A percentile compares a stretch with the other conserved stretches of the same genome.
These are phyloP conservation scores for Eurystomus glaucurus DNA, from an alignment of 2,797 vertebrate genomes.

Conservation along the genomic window DNA sequence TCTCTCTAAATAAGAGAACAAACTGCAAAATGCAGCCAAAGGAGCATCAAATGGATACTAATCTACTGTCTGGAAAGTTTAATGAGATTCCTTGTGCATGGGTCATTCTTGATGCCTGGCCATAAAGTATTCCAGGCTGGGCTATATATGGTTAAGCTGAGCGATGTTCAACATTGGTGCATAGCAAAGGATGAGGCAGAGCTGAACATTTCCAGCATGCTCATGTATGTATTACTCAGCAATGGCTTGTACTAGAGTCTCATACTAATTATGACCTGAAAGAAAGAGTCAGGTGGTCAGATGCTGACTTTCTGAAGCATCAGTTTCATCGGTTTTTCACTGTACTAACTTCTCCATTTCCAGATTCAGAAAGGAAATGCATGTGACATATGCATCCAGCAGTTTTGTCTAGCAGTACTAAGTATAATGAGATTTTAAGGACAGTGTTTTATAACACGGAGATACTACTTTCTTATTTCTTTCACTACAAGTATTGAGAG, in stretches of 20 bases:
- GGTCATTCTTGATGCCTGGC: not conserved
- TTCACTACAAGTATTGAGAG: not conserved
- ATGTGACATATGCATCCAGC: not conserved
- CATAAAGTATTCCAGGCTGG: not conserved
- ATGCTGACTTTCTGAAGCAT: not conserved
- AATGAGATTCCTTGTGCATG: not conserved
- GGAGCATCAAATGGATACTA: not conserved
- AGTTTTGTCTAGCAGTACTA: not conserved
- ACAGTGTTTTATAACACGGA: not conserved
- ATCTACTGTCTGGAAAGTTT: not conserved
- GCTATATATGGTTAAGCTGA: not conserved
- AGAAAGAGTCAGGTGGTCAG: not conserved
- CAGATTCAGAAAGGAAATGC: not conserved
- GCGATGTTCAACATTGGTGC: fast-evolving
- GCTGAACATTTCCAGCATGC: not conserved
- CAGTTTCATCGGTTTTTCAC: not conserved
- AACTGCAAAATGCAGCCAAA: not conserved
- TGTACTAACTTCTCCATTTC: not conserved
- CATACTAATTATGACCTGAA: not conserved
- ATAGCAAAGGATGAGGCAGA: constrained; percentile 4
- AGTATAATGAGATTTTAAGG: not conserved
- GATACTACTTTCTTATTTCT: not conserved
- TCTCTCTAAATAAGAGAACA: not conserved
- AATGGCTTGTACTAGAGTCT: not conserved
- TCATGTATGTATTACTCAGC: not conserved